Conservation (phyloP, 2,797 vertebrate genomes). For the Liparis tanakae region DNA sequence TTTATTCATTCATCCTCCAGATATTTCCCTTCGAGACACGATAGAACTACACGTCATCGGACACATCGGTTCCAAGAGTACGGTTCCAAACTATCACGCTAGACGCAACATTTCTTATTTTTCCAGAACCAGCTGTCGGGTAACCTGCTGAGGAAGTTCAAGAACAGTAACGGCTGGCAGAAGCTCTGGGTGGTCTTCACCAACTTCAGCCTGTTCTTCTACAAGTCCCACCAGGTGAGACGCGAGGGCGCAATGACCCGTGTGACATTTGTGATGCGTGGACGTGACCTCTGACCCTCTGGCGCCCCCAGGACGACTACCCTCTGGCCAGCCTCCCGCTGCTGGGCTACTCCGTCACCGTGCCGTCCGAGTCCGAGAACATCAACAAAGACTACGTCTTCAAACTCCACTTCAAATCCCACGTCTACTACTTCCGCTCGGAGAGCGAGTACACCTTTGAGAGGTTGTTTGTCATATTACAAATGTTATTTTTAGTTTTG, state of each 20-base stretch:
- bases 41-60: not conserved
- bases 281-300: not conserved
- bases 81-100: not conserved
- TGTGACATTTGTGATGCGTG: not conserved
- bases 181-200: conserved; percentile 99
- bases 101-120: not conserved
- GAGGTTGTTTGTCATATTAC: conserved; percentile 78
- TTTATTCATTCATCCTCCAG: not conserved
- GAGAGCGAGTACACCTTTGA: conserved; percentile 97
- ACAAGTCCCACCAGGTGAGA: conserved; percentile 95
- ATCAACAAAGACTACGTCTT: conserved; percentile 98
- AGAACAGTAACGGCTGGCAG: conserved; percentile 99
- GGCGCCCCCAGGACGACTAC: conserved; percentile 89
- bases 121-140: conserved; percentile 95
- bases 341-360: conserved; percentile 93
- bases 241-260: not conserved
- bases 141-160: conserved; percentile 96
- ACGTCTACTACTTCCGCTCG: conserved; percentile 98
- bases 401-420: conserved; percentile 98
- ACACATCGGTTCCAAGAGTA: not conserved
- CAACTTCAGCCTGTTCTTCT: conserved; percentile 99
- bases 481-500: too few species aligned
- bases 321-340: conserved; percentile 96
- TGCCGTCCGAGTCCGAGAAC: conserved; percentile 93
- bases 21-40: not conserved